These are phyloP conservation scores for Heterodera carotae DNA, from an alignment of 1,140 invertebrate genomes.

Conservation along the genomic window DNA sequence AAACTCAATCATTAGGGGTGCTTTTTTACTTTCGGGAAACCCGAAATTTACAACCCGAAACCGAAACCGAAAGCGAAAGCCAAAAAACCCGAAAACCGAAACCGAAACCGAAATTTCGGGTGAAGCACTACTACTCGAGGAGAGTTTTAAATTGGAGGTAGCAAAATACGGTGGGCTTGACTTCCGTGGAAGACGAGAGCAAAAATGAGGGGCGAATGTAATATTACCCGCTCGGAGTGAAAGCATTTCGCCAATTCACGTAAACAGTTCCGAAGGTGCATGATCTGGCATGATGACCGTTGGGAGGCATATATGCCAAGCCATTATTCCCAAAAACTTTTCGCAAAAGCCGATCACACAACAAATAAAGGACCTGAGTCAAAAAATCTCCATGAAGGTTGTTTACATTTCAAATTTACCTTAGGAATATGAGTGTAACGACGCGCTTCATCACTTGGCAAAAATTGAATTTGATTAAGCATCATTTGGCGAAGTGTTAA, in stretches of 20 bases:
- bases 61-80: no score
- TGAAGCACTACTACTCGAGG: no score
- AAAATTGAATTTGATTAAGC: slow-evolving; percentile 45
- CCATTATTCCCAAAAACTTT: slow-evolving; percentile 45
- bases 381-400: background rate
- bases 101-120: no score
- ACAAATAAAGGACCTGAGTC: slow-evolving; percentile 35
- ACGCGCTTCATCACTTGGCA: slow-evolving; percentile 54
- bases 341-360: slow-evolving; percentile 42
- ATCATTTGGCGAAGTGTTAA: slow-evolving; percentile 35
- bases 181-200: no score
- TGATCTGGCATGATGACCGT: slow-evolving; percentile 45
- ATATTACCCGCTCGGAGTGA: slow-evolving; percentile 47
- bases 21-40: no score
- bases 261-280: slow-evolving; percentile 48
- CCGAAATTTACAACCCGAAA: no score
- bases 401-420: background rate
- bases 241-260: slow-evolving; percentile 52
- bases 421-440: slow-evolving; percentile 48
- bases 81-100: no score
- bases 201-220: no score
- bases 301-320: slow-evolving; percentile 26
- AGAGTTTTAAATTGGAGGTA: no score
- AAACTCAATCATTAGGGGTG: no score
- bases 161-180: no score